Evolutionary conservation across 2,888 invertebrate genomes (phyloP).

Genomic region (Caenorhabditis drosophilae): DNA sequence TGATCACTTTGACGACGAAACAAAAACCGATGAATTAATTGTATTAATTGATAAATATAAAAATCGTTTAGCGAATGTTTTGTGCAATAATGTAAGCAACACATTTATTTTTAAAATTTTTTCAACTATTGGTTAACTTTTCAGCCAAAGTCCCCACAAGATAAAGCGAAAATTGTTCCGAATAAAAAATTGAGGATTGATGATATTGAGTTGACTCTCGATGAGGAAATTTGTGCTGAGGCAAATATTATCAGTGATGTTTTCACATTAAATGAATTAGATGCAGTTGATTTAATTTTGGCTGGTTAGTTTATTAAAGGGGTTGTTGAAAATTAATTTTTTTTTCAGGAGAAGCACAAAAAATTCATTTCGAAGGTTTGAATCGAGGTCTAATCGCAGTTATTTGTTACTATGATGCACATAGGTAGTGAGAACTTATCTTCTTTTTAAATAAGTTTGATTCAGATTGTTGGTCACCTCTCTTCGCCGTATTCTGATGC

Average conservation of each 20-base stretch:
- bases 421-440: no score
- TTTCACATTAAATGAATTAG: slow-evolving; percentile 46
- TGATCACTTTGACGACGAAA: slow-evolving; percentile 19
- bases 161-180: slow-evolving; percentile 13
- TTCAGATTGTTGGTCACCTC: slow-evolving; percentile 13
- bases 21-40: slow-evolving; percentile 6
- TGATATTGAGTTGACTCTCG: slow-evolving; percentile 29
- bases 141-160: slow-evolving; percentile 1
- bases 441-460: no score
- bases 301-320: slow-evolving; percentile 27
- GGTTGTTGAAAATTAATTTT: background rate
- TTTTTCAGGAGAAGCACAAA: slow-evolving; percentile 48
- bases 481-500: slow-evolving; percentile 31
- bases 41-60: slow-evolving; percentile 11
- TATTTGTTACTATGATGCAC: slow-evolving; percentile 60
- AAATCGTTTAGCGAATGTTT: slow-evolving; percentile 20
- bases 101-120: background rate
- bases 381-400: slow-evolving; percentile 53
- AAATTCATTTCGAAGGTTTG: slow-evolving; percentile 44
- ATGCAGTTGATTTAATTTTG: slow-evolving; percentile 51
- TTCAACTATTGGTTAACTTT: no score
- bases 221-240: slow-evolving; percentile 31
- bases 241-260: slow-evolving; percentile 43
- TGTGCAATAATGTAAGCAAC: slow-evolving; percentile 20
- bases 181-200: slow-evolving; percentile 9